These are phyloP conservation scores for Andrena dorsata DNA, from an alignment of 2,888 invertebrate genomes.

Conservation along the genomic window DNA sequence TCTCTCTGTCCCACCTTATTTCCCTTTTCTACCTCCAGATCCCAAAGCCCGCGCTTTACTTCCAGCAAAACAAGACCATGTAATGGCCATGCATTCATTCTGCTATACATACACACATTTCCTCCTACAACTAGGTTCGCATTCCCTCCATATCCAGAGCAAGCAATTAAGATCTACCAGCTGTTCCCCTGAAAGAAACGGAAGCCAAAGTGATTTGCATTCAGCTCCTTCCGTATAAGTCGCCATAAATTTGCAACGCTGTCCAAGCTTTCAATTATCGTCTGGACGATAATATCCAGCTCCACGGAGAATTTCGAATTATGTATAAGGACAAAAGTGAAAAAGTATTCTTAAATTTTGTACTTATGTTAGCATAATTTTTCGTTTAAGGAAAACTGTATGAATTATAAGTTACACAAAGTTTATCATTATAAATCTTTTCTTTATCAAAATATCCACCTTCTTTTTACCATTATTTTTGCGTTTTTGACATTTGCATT, in stretches of 20 bases:
- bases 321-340: too few relatives aligned
- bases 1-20: too few relatives aligned
- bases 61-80: not conserved
- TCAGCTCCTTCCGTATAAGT: not conserved
- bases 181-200: constrained; percentile 6
- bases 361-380: too few relatives aligned
- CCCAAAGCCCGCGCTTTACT: too few relatives aligned
- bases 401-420: too few relatives aligned
- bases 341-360: not conserved
- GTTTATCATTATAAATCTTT: too few relatives aligned
- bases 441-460: too few relatives aligned
- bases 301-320: constrained; percentile 4
- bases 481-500: too few relatives aligned
- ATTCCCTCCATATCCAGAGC: not conserved
- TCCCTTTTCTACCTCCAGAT: too few relatives aligned
- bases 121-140: not conserved
- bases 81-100: not conserved
- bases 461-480: too few relatives aligned
- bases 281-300: not conserved
- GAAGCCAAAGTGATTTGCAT: not conserved
- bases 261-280: not conserved
- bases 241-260: not conserved
- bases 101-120: not conserved
- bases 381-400: too few relatives aligned
- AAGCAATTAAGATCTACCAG: constrained; percentile 21